Conservation (phyloP, 2,797 vertebrate genomes). For the Sebastes variabilis region DNA sequence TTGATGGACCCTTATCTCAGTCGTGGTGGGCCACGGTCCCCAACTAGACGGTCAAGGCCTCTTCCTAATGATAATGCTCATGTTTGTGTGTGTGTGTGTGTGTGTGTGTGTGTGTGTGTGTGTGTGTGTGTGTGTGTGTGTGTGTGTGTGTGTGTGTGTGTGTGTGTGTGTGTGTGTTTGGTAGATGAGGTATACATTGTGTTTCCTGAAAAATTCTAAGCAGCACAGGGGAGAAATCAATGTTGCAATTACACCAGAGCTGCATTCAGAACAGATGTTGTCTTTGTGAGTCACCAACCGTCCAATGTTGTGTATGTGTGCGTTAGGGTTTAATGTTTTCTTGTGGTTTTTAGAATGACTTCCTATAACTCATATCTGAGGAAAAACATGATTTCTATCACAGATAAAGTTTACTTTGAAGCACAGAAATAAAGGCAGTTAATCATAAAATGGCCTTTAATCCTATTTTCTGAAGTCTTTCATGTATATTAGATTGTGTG, state of each 20-base stretch:
- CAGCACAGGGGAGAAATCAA: conserved; percentile 16
- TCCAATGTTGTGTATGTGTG: background rate
- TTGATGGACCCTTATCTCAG: conserved; percentile 25
- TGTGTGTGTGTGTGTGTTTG: background rate
- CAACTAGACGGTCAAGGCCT: conserved; percentile 19
- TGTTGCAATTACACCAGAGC: conserved; percentile 4
- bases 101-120: background rate
- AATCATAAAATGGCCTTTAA: background rate
- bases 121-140: background rate
- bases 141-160: background rate
- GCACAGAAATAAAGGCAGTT: background rate
- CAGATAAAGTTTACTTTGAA: background rate
- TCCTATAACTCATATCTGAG: background rate
- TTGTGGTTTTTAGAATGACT: background rate
- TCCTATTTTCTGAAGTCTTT: background rate
- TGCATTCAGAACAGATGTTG: background rate
- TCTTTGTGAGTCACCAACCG: background rate
- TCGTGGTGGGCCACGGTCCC: background rate
- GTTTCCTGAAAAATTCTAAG: conserved; percentile 12
- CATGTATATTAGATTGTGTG: background rate
- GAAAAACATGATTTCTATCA: background rate
- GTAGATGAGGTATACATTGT: background rate
- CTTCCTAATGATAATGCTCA: conserved; percentile 15
- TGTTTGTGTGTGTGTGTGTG: background rate
- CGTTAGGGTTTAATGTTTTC: background rate